phyloP scores from a whole-genome alignment of 1,140 invertebrate genomes.

The Apis laboriosa region DNA sequence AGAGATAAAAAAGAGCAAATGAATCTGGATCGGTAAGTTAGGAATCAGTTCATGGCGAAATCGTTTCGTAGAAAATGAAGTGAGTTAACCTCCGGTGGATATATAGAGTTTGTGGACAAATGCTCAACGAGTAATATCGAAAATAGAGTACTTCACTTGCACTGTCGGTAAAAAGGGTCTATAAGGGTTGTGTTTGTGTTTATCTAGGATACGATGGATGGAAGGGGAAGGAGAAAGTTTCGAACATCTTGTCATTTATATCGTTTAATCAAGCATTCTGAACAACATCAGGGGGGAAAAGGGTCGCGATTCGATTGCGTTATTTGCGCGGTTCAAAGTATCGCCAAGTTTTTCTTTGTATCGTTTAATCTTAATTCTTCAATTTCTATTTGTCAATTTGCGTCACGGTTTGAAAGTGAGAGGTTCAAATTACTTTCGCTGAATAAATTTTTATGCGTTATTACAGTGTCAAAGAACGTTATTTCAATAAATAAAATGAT shows the following conservation, averaged over 20 bases:
- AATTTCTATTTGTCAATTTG: not conserved
- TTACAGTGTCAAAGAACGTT: not conserved
- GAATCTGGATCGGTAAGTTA: constrained; percentile 14
- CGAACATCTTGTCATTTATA: not conserved
- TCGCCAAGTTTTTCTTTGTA: not conserved
- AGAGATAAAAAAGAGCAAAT: not conserved
- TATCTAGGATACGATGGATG: not conserved
- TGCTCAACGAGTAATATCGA: no score
- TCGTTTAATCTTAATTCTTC: not conserved
- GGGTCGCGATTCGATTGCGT: not conserved
- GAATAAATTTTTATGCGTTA: not conserved
- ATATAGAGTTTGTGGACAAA: not conserved
- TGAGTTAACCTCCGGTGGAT: constrained; percentile 33
- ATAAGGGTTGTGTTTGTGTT: not conserved
- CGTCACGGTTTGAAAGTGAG: not conserved
- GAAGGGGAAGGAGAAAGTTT: constrained; percentile 22
- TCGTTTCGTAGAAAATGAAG: not conserved
- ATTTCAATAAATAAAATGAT: not conserved
- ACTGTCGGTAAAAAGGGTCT: constrained; percentile 12
- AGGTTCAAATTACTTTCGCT: not conserved
- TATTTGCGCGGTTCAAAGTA: not conserved
- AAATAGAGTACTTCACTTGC: no score
- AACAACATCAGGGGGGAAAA: not conserved
- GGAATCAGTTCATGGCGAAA: not conserved
- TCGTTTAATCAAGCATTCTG: not conserved